Percentiles rank a stretch among this genome's conserved stretches.
phyloP scores from a whole-genome alignment of 2,113 vertebrate species.

The Urocolius indicus region DNA sequence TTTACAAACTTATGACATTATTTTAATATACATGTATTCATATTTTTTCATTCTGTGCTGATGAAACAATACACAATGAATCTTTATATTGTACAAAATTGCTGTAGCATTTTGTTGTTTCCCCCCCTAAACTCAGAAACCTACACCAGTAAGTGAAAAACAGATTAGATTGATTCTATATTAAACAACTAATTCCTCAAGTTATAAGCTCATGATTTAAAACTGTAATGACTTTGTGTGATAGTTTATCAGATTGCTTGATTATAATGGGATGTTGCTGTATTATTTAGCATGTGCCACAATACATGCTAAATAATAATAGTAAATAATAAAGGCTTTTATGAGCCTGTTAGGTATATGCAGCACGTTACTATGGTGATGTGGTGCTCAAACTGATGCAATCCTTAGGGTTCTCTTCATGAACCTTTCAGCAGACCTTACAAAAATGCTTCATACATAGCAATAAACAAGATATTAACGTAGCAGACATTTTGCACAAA shows the following conservation, averaged over 20 bases:
- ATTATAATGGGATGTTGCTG: background rate
- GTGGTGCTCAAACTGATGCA: background rate
- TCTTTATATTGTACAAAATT: background rate
- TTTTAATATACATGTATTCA: background rate
- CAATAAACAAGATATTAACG: background rate
- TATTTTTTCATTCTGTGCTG: background rate
- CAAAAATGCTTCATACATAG: background rate
- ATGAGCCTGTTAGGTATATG: background rate
- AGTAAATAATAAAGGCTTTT: background rate
- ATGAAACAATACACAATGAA: background rate
- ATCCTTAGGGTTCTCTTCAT: background rate
- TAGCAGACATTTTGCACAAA: background rate
- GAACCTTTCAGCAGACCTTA: background rate
- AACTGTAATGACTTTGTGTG: background rate
- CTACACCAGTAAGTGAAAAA: background rate
- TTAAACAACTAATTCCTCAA: background rate
- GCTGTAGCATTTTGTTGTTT: background rate
- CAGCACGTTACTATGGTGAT: slow-evolving; percentile 8
- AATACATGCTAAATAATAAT: background rate
- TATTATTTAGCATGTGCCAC: background rate
- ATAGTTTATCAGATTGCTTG: background rate
- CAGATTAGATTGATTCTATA: background rate
- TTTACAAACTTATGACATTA: background rate
- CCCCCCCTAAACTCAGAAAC: background rate
- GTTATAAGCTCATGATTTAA: background rate